Evolutionary conservation across 2,888 invertebrate species (phyloP), one percentile per base, ranked within the genome.

Genomic region (Agriopis aurantiaria): DNA sequence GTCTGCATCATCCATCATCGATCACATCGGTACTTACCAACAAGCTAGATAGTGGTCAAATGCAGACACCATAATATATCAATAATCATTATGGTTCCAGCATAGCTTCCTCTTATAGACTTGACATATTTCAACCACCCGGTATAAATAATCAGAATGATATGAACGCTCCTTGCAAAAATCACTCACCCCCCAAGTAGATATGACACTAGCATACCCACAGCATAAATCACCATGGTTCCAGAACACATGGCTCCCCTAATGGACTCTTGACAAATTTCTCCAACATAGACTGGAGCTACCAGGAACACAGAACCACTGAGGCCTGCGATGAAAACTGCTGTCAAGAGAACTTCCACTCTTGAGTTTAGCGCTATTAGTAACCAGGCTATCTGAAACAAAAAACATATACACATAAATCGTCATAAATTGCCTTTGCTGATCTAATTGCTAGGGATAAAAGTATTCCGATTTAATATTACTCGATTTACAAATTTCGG

Each of bases 181-280:
- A 14, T 12, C 8, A 66, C 48, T 48, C 41, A 67, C 70, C 91
- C 90, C 3, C 92, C 91, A 7, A 91, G 61, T 0, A 89, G 46
- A 67, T 91, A 91, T 0, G 91, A 89, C 0, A 88, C 41, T 23
- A 92, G 76, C 79, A 87, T 83, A 0, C 93, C 93, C 0, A 88
- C 51, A 0, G 82, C 82, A 49, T 85, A 87, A 75, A 90, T 87
- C 8, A 88, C 80, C 72, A 90, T 82, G 0, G 85, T 72, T 0
- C 83, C 81, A 2, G 91, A 82, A 2, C 88, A 86, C 85, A 93
- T 82, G 0, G 82, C 80, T 0, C 92, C 93, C 45, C 92, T 77
- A 23, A 92, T 85, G 1, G 87, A 88, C 59, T 91, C 88, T 64
- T 91, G 85, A 67, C 89, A 87, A 23, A 91, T 83, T 73, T 93